A percentile compares a stretch with the other conserved stretches of the same genome.
Evolutionary conservation across 1,140 invertebrate species (phyloP).

Genomic region (Zaprionus capensis): DNA sequence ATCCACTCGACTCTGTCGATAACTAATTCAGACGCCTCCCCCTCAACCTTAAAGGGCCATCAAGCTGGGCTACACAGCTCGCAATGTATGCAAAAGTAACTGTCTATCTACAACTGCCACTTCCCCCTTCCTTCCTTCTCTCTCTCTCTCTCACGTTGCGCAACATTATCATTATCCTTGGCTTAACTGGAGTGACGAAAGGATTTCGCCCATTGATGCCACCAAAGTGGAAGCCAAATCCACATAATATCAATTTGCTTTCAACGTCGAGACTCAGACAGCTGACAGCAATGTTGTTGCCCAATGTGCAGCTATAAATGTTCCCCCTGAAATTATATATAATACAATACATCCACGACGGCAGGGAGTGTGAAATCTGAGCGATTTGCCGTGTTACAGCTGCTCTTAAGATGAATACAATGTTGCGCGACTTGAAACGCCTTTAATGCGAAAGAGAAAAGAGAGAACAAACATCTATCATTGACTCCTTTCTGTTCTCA

Average conservation of each 20-base stretch:
- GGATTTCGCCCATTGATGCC: slow-evolving; percentile 80
- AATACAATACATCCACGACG: background rate
- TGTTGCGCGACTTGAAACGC: background rate
- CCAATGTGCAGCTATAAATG: slow-evolving; percentile 34
- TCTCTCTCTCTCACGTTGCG: slow-evolving; percentile 54
- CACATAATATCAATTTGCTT: slow-evolving; percentile 83
- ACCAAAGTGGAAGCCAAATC: slow-evolving; percentile 80
- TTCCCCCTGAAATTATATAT: background rate
- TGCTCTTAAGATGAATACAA: background rate
- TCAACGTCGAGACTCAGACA: slow-evolving; percentile 69
- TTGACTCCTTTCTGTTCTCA: too few relatives aligned
- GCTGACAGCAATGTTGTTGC: slow-evolving; percentile 47
- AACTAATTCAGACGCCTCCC: slow-evolving; percentile 54
- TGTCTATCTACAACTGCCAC: slow-evolving; percentile 7
- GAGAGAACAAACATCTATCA: background rate
- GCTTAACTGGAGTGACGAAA: slow-evolving; percentile 74
- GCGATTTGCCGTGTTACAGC: slow-evolving; percentile 38
- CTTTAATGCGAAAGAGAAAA: background rate
- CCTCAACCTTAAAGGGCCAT: background rate
- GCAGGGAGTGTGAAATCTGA: slow-evolving; percentile 45
- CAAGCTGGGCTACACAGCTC: slow-evolving; percentile 10
- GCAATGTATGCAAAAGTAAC: slow-evolving; percentile 40
- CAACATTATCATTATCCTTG: slow-evolving; percentile 82
- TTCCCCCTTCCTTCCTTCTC: slow-evolving; percentile 16
- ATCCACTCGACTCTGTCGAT: slow-evolving; percentile 76